Evolutionary conservation across 2,113 vertebrate genomes (phyloP).

Genomic region (Corythornis vintsioides): DNA sequence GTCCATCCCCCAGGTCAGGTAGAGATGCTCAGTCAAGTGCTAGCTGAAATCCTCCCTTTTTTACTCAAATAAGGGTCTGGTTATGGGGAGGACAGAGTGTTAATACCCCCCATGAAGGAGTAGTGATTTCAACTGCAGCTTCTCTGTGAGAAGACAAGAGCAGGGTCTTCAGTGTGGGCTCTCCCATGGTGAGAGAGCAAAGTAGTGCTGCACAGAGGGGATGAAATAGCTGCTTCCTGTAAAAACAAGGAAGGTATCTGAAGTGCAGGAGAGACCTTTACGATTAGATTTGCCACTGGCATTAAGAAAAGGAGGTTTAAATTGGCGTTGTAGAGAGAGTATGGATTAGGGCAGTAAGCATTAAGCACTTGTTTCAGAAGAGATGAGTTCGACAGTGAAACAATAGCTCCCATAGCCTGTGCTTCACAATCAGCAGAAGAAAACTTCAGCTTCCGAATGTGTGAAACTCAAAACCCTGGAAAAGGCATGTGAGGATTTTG

Average conservation of each 20-base stretch:
- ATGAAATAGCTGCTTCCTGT: not conserved
- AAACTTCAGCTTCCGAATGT: not conserved
- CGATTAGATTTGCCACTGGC: not conserved
- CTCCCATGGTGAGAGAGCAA: not conserved
- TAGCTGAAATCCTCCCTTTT: not conserved
- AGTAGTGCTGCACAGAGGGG: not conserved
- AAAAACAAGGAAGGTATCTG: not conserved
- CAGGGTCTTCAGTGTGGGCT: not conserved
- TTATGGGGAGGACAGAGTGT: not conserved
- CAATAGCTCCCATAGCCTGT: not conserved
- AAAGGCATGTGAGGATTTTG: slow-evolving; percentile 59
- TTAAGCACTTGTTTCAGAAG: not conserved
- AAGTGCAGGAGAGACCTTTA: not conserved
- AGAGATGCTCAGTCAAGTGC: not conserved
- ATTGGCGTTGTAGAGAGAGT: not conserved
- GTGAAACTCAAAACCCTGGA: slow-evolving; percentile 8
- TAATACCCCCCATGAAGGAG: fast-evolving
- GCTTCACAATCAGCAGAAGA: not conserved
- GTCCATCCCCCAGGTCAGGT: not conserved
- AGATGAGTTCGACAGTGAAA: not conserved
- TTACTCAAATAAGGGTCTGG: not conserved
- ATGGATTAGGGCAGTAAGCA: not conserved
- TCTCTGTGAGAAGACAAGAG: not conserved
- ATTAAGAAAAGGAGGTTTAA: not conserved
- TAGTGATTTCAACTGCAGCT: not conserved